These are phyloP conservation scores for Hepsetus odoe DNA, from an alignment of 2,113 vertebrate species.

Conservation along the genomic window DNA sequence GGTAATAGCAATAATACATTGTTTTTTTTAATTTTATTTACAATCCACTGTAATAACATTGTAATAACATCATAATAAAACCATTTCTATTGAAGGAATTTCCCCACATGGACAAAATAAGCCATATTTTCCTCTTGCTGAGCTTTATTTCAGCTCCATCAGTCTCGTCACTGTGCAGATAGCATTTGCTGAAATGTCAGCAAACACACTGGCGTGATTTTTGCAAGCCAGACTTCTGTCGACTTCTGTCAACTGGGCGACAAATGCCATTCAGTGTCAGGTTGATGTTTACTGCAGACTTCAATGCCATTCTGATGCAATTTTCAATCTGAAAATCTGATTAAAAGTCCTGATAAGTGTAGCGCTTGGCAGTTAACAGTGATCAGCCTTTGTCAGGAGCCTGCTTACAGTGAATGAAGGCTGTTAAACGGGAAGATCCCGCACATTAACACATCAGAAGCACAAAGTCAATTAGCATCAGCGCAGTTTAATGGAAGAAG, in stretches of 20 bases:
- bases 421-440: conserved; percentile 15
- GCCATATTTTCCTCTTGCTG: not conserved
- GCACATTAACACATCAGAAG: not conserved
- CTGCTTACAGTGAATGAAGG: not conserved
- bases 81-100: not conserved
- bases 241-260: not conserved
- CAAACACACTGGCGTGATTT: not conserved
- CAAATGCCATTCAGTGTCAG: conserved; percentile 15
- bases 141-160: not conserved
- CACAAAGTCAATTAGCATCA: conserved; percentile 8
- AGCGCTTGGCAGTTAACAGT: not conserved
- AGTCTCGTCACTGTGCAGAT: not conserved
- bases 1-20: no score
- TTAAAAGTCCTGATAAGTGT: not conserved
- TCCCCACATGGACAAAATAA: not conserved
- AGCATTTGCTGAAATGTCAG: conserved; percentile 27
- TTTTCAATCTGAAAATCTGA: not conserved
- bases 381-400: not conserved
- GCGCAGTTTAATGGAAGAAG: not conserved
- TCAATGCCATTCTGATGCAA: not conserved
- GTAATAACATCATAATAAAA: not conserved
- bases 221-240: not conserved
- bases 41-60: not conserved
- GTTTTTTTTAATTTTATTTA: no score
- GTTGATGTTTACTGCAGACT: conserved; percentile 16